phyloP scores from a whole-genome alignment of 2,797 vertebrate genomes.

The Onychomys torridus region DNA sequence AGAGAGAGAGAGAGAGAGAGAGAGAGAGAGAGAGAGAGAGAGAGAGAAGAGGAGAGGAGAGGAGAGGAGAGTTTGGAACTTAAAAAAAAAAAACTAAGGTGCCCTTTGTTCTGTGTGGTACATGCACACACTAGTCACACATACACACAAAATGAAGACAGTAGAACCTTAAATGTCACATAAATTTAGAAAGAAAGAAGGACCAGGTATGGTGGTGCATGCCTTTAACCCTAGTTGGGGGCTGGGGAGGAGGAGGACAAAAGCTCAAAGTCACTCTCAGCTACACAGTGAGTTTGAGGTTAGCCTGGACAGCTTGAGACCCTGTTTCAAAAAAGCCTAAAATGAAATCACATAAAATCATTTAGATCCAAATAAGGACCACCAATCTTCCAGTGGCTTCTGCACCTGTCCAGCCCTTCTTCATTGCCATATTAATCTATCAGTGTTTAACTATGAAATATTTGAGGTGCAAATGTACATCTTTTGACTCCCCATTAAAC shows the following conservation, averaged over 20 bases:
- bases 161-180: neutral
- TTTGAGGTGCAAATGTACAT: neutral
- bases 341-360: neutral
- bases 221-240: neutral
- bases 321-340: neutral
- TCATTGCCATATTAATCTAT: neutral
- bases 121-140: neutral
- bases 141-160: neutral
- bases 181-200: neutral
- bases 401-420: neutral
- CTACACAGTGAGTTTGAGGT: neutral
- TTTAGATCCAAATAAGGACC: neutral
- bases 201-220: neutral
- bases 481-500: neutral
- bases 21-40: neutral
- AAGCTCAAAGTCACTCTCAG: neutral
- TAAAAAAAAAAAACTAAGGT: too few species aligned
- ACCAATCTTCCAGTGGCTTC: neutral
- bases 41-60: neutral
- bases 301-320: neutral
- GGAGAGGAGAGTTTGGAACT: neutral
- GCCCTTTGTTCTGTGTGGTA: neutral
- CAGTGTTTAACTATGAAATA: slow-evolving; percentile 10
- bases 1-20: too few species aligned
- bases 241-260: rapidly evolving